Conservation (phyloP, 2,888 invertebrate species). For the Calliopum simillimum region DNA sequence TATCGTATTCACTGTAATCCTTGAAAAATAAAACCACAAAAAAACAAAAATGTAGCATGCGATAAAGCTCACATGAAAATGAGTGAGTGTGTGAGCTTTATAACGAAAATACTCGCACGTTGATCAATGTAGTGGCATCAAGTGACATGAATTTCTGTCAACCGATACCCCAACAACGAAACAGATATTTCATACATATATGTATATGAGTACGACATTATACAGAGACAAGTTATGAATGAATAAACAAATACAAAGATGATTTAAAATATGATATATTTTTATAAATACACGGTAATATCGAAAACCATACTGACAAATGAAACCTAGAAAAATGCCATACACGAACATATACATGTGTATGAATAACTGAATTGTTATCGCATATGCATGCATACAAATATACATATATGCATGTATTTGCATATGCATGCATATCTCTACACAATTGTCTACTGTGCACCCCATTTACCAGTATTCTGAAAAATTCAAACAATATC, state of each 20-base stretch:
- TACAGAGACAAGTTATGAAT: slow-evolving; percentile 6
- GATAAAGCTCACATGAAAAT: background rate
- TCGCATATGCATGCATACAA: background rate
- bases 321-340: background rate
- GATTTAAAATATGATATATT: slow-evolving; percentile 45
- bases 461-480: slow-evolving; percentile 10
- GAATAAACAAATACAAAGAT: slow-evolving; percentile 44
- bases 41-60: too few species aligned
- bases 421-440: background rate
- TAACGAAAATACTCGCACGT: slow-evolving; percentile 6
- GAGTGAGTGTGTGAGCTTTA: background rate
- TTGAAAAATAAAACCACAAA: too few species aligned
- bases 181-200: background rate
- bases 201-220: background rate
- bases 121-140: background rate
- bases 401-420: background rate
- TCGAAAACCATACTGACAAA: background rate
- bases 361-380: background rate
- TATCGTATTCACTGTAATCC: too few species aligned
- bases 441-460: background rate
- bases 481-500: slow-evolving; percentile 3
- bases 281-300: too few species aligned
- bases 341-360: background rate
- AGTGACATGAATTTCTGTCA: slow-evolving; percentile 5
- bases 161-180: background rate